Evolutionary conservation across 1,140 invertebrate genomes (phyloP).

Genomic region (Drosophila teissieri): DNA sequence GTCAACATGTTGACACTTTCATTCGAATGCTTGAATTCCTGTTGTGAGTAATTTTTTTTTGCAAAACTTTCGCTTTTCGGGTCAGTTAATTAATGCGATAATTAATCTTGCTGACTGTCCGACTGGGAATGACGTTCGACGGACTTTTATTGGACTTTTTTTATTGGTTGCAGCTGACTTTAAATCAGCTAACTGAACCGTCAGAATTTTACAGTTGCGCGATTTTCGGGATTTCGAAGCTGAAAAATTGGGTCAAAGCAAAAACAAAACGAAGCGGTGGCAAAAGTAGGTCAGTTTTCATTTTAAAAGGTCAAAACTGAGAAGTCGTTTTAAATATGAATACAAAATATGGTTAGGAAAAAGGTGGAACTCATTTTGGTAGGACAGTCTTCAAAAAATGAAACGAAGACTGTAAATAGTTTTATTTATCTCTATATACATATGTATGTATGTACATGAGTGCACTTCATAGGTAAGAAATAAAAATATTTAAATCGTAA

Average conservation of each 20-base stretch:
- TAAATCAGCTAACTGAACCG: conserved; percentile 78
- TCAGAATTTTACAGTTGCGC: conserved; percentile 77
- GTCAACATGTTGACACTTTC: conserved; percentile 25
- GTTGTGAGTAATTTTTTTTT: conserved; percentile 33
- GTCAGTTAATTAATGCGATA: conserved; percentile 81
- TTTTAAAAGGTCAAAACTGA: background rate
- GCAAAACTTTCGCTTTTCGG: conserved; percentile 77
- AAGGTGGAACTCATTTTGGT: too few species aligned
- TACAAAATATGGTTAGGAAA: too few species aligned
- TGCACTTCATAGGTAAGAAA: too few species aligned
- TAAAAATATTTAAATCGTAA: background rate
- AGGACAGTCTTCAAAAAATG: too few species aligned
- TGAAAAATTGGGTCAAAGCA: conserved; percentile 60
- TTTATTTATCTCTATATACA: too few species aligned
- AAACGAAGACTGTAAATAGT: too few species aligned
- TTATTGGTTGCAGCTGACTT: conserved; percentile 40
- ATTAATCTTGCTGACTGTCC: conserved; percentile 72
- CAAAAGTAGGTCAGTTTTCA: conserved; percentile 4
- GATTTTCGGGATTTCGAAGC: background rate
- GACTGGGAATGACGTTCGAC: conserved; percentile 33
- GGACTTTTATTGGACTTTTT: conserved; percentile 31
- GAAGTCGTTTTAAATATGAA: background rate
- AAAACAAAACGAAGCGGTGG: conserved; percentile 43
- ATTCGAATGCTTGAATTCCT: conserved; percentile 24
- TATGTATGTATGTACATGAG: too few species aligned